A percentile compares a stretch with the other conserved stretches of the same genome.
These are phyloP conservation scores for Neoascia interrupta DNA, from an alignment of 2,888 invertebrate species.

Conservation along the genomic window DNA sequence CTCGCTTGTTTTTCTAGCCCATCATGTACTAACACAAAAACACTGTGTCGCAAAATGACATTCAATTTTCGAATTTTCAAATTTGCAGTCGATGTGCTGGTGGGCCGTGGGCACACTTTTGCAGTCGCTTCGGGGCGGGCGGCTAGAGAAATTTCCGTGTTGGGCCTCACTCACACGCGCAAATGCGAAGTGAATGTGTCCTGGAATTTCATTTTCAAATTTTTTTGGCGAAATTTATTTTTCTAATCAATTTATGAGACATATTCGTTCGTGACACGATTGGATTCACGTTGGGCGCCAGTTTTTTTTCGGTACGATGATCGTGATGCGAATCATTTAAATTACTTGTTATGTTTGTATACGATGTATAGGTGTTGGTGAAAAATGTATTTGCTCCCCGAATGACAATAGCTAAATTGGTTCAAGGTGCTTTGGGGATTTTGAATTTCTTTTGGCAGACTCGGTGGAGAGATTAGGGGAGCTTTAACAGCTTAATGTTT, in stretches of 20 bases:
- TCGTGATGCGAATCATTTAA: constrained; percentile 18
- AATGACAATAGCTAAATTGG: constrained; percentile 23
- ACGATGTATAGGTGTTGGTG: neutral
- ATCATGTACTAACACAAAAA: neutral
- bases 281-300: constrained; percentile 17
- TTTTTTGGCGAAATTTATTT: constrained; percentile 1
- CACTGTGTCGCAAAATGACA: constrained; percentile 13
- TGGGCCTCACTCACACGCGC: neutral
- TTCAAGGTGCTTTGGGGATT: constrained; percentile 23
- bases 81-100: constrained; percentile 22
- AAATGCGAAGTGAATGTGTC: neutral
- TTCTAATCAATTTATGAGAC: constrained; percentile 31
- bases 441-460: constrained; percentile 6
- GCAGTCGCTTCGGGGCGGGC: too few species aligned
- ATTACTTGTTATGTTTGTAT: neutral
- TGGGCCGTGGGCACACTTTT: too few species aligned
- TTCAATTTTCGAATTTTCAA: constrained; percentile 43
- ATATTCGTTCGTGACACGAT: neutral
- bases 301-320: neutral
- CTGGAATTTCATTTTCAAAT: neutral
- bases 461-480: neutral
- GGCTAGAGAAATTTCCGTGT: too few species aligned
- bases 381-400: neutral
- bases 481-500: too few species aligned
- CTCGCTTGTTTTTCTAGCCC: neutral